Percentiles rank a stretch among this genome's conserved stretches.
Evolutionary conservation across 2,113 vertebrate species (phyloP).

Genomic region (Saccopteryx bilineata): DNA sequence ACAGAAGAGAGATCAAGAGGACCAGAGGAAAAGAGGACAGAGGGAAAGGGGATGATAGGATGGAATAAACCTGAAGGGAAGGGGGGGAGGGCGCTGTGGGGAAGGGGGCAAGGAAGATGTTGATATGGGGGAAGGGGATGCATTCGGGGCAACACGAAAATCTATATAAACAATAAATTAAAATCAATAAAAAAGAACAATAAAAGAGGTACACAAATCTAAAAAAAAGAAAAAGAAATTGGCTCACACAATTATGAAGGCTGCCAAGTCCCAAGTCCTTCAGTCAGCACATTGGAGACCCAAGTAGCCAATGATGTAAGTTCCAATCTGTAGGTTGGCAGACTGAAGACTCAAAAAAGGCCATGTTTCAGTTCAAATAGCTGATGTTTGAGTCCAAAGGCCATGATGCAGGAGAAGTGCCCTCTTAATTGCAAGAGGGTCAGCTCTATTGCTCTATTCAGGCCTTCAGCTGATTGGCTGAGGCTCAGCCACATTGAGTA

Average conservation of each 20-base stretch:
- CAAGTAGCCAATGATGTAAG: too few relatives aligned
- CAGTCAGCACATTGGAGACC: background rate
- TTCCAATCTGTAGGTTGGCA: background rate
- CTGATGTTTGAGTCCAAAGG: background rate
- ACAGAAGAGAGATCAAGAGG: too few relatives aligned
- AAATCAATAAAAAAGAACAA: too few relatives aligned
- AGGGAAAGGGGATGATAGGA: too few relatives aligned
- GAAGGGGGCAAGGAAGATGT: too few relatives aligned
- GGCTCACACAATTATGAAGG: background rate
- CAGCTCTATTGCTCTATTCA: background rate
- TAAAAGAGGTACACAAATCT: too few relatives aligned
- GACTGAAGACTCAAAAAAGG: background rate
- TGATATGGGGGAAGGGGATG: too few relatives aligned
- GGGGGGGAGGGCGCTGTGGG: too few relatives aligned
- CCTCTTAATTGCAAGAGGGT: background rate
- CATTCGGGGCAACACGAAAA: too few relatives aligned
- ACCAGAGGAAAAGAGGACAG: too few relatives aligned
- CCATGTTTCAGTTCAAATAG: background rate
- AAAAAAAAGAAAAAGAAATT: background rate
- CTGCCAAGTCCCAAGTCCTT: accelerated
- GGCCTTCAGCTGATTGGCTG: background rate
- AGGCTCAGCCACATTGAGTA: background rate
- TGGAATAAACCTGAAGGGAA: too few relatives aligned
- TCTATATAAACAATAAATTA: too few relatives aligned
- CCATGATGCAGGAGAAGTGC: background rate